phyloP scores from a whole-genome alignment of 2,113 vertebrate species.

The Eleginops maclovinus region DNA sequence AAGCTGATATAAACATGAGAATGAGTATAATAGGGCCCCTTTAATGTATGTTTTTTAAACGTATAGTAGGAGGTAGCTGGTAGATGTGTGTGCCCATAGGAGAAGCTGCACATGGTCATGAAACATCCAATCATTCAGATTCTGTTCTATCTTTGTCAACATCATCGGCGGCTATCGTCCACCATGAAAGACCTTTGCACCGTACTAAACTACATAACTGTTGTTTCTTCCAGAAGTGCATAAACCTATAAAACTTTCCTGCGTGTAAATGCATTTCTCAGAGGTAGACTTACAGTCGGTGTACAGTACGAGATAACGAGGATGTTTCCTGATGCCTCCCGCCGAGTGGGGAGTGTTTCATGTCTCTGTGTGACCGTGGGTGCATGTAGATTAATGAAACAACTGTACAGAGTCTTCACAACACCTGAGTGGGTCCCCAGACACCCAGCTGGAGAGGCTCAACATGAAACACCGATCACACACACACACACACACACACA shows the following conservation, averaged over 20 bases:
- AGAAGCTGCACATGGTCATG: not conserved
- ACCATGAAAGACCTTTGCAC: not conserved
- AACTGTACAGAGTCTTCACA: conserved; percentile 27
- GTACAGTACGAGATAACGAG: conserved; percentile 8
- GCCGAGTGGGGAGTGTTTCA: not conserved
- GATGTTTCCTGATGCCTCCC: not conserved
- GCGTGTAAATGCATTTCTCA: not conserved
- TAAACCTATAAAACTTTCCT: too few species aligned
- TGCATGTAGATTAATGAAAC: conserved; percentile 56
- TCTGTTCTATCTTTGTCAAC: not conserved
- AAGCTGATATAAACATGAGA: too few species aligned
- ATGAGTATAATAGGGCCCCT: too few species aligned
- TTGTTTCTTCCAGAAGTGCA: not conserved
- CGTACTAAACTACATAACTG: not conserved
- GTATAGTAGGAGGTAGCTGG: not conserved
- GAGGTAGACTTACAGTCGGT: not conserved
- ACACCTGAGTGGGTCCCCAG: conserved; percentile 48
- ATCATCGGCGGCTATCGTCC: not conserved
- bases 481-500: too few species aligned
- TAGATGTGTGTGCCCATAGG: not conserved
- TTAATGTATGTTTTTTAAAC: too few species aligned
- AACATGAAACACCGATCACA: conserved; percentile 43
- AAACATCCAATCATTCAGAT: not conserved
- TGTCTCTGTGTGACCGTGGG: conserved; percentile 25
- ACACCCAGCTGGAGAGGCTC: conserved; percentile 39